Percentiles rank a stretch among this genome's conserved stretches.
These are phyloP conservation scores for Drosophila quinaria DNA, from an alignment of 2,888 invertebrate genomes.

Conservation along the genomic window DNA sequence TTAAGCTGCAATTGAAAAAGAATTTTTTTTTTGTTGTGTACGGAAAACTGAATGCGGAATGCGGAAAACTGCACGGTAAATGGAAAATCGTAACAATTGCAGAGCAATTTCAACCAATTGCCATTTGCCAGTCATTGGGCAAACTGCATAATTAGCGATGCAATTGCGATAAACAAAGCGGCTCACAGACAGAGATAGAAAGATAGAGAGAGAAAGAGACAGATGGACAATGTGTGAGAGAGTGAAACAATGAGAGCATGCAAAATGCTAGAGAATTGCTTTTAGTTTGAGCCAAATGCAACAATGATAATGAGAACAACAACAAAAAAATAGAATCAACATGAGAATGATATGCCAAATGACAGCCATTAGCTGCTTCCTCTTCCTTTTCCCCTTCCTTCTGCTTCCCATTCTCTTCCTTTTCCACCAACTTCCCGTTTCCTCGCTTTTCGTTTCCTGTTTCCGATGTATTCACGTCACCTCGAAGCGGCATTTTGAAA, in stretches of 20 bases:
- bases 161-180: conserved; percentile 64
- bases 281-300: conserved; percentile 20
- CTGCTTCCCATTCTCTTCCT: neutral
- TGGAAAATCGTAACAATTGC: conserved; percentile 67
- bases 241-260: neutral
- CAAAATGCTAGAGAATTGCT: conserved; percentile 46
- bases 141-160: conserved; percentile 66
- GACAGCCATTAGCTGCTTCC: conserved; percentile 46
- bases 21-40: neutral
- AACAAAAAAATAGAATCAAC: neutral
- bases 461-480: conserved; percentile 7
- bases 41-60: neutral
- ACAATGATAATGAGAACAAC: conserved; percentile 7
- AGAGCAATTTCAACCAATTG: conserved; percentile 50
- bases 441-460: neutral
- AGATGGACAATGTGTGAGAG: neutral
- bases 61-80: conserved; percentile 29
- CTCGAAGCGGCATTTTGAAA: conserved; percentile 39
- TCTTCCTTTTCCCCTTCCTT: neutral
- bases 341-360: conserved; percentile 34
- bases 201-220: no score
- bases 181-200: neutral
- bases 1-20: no score
- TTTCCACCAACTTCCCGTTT: neutral
- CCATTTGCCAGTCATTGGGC: conserved; percentile 48